Conservation (phyloP, 2,797 vertebrate species). For the Phyllotis vaccarum region DNA sequence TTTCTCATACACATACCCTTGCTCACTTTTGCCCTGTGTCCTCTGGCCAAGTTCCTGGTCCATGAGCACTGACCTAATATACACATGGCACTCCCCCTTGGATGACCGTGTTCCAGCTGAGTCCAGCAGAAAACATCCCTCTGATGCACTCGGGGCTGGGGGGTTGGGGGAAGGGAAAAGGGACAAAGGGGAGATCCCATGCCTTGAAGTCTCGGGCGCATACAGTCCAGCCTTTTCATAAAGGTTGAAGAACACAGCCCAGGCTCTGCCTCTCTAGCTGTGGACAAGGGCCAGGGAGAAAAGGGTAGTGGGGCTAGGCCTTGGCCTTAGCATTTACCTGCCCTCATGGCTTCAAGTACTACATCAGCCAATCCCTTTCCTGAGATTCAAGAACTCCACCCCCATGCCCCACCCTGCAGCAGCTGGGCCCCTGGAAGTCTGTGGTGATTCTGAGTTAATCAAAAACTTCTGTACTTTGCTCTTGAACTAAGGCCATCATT, state of each 20-base stretch:
- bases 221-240: background rate
- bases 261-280: background rate
- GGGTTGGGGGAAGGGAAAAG: background rate
- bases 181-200: background rate
- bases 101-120: conserved; percentile 34
- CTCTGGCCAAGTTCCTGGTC: background rate
- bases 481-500: conserved; percentile 77
- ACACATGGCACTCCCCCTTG: background rate
- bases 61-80: background rate
- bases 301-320: background rate
- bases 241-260: background rate
- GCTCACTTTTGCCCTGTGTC: background rate
- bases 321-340: background rate
- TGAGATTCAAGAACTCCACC: background rate
- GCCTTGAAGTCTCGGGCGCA: background rate
- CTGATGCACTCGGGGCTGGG: background rate
- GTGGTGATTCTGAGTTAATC: conserved; percentile 86
- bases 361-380: background rate
- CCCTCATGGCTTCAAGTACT: background rate
- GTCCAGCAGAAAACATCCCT: conserved; percentile 44
- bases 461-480: conserved; percentile 90
- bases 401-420: background rate
- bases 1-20: background rate
- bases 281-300: background rate
- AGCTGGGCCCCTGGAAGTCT: conserved; percentile 80